A percentile compares a stretch with the other conserved stretches of the same genome.
These are phyloP conservation scores for Melanitta fusca DNA, from an alignment of 2,797 vertebrate genomes.

Conservation along the genomic window DNA sequence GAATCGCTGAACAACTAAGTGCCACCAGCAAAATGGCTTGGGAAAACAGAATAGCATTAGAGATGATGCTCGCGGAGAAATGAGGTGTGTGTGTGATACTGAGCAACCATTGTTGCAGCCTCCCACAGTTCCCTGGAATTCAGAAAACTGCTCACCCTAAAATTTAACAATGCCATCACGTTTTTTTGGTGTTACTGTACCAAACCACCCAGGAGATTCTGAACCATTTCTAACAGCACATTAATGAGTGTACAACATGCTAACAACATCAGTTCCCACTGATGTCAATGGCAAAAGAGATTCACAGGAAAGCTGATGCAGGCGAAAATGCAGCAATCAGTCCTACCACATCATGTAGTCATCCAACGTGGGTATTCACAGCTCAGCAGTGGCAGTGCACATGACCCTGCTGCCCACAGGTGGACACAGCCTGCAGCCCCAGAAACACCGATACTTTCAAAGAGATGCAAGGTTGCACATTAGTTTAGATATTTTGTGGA, in stretches of 20 bases:
- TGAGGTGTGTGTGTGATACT: too few species aligned
- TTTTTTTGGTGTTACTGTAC: background rate
- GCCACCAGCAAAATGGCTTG: too few species aligned
- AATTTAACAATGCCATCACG: background rate
- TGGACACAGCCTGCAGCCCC: background rate
- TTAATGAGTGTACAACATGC: background rate
- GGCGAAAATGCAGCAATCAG: fast-evolving
- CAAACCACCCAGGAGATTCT: background rate
- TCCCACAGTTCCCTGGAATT: background rate
- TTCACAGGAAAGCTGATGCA: background rate
- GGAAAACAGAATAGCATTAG: too few species aligned
- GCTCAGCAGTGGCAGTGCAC: background rate
- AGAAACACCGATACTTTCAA: background rate
- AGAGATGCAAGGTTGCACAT: background rate
- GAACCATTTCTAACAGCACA: background rate
- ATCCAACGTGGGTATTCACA: fast-evolving
- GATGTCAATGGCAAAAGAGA: background rate
- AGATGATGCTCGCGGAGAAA: too few species aligned
- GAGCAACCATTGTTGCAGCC: too few species aligned
- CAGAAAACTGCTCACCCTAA: background rate
- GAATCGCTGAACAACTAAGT: too few species aligned
- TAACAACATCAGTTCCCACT: background rate
- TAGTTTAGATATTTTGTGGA: background rate
- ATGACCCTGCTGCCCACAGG: background rate
- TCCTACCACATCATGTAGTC: background rate